Percentiles rank a stretch among this genome's conserved stretches.
Evolutionary conservation across 2,797 vertebrate species (phyloP).

Genomic region (Chaenodraco wilsoni): DNA sequence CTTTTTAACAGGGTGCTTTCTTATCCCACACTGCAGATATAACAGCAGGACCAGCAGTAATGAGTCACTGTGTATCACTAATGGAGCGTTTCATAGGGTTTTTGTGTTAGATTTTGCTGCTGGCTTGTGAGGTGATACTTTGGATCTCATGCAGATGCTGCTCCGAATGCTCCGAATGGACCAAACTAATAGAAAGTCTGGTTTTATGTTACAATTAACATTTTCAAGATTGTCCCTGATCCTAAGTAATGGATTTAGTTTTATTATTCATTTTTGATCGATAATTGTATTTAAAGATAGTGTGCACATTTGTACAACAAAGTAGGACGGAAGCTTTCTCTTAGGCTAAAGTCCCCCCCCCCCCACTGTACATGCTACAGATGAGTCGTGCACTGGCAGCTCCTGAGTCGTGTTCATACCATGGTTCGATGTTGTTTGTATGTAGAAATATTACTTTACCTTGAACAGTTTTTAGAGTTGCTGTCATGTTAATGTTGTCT

Average conservation of each 20-base stretch:
- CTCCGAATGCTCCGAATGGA: too few relatives aligned
- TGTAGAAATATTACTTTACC: not conserved
- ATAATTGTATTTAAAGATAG: not conserved
- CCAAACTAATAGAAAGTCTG: too few relatives aligned
- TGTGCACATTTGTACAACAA: not conserved
- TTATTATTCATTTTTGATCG: too few relatives aligned
- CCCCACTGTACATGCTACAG: not conserved
- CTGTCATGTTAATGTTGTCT: slow-evolving; percentile 26
- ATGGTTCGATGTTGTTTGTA: slow-evolving; percentile 20
- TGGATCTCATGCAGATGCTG: slow-evolving; percentile 9
- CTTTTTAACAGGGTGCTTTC: slow-evolving; percentile 33
- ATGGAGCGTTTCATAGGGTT: slow-evolving; percentile 46
- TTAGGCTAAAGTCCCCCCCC: not conserved
- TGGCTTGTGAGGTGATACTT: slow-evolving; percentile 66
- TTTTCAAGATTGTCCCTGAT: too few relatives aligned
- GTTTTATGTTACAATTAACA: too few relatives aligned
- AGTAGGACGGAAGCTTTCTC: not conserved
- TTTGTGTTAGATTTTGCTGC: slow-evolving; percentile 47
- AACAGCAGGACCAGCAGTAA: slow-evolving; percentile 48
- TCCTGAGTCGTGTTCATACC: slow-evolving; percentile 8
- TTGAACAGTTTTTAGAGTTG: not conserved
- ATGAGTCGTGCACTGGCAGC: slow-evolving; percentile 23
- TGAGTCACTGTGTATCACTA: slow-evolving; percentile 54
- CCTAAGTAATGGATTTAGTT: too few relatives aligned
- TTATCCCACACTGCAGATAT: slow-evolving; percentile 41